Percentiles rank a stretch among this genome's conserved stretches.
Conservation (phyloP, 1,140 invertebrate species). For the Oncopodura yosiiana region DNA sequence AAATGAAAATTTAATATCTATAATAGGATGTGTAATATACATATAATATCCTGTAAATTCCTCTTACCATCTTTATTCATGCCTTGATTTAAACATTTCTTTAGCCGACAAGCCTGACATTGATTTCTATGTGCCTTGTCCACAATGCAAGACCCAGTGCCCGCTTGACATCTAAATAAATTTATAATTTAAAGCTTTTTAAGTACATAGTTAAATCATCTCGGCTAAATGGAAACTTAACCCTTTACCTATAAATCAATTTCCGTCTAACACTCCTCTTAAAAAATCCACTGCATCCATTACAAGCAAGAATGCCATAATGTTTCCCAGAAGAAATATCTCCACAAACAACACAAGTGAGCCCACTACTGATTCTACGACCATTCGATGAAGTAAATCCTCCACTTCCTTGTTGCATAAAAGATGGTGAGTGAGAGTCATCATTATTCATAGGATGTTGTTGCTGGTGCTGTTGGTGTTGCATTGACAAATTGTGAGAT, state of each 20-base stretch:
- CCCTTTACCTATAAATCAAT: constrained; percentile 82
- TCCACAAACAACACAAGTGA: constrained; percentile 89
- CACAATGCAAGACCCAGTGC: constrained; percentile 87
- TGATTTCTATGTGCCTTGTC: constrained; percentile 98
- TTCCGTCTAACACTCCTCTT: constrained; percentile 92
- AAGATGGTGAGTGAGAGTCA: constrained; percentile 26
- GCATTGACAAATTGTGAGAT: constrained; percentile 19
- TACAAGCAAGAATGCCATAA: constrained; percentile 97
- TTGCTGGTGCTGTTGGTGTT: constrained; percentile 1
- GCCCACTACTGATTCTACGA: constrained; percentile 45
- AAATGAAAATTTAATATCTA: too few species aligned
- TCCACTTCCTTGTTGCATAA: constrained; percentile 30
- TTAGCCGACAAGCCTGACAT: constrained; percentile 92
- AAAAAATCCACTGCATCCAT: constrained; percentile 98
- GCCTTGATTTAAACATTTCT: constrained; percentile 96
- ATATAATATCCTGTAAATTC: too few species aligned
- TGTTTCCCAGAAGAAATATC: constrained; percentile 96
- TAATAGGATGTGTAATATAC: too few species aligned
- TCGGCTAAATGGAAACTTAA: background rate
- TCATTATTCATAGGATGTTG: constrained; percentile 15
- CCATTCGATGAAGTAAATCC: constrained; percentile 31
- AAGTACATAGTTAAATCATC: background rate
- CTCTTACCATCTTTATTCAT: constrained; percentile 99
- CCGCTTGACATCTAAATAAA: constrained; percentile 78
- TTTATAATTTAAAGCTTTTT: background rate